Base-by-base conservation (phyloP, 2,888 invertebrate species). In the Rotaria magnacalcarata region DNA sequence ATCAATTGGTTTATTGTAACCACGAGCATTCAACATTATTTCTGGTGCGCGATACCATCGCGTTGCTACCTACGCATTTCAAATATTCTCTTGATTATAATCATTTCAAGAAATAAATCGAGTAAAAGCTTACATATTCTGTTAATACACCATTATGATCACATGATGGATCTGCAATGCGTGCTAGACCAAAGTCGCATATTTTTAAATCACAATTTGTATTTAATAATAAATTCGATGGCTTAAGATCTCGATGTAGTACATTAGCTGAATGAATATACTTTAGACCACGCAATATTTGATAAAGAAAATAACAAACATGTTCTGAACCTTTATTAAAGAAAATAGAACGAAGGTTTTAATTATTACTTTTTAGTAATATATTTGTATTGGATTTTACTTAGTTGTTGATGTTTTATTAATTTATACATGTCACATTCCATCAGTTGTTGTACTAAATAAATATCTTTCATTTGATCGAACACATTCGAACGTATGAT, bases 231-330 rank as follows among this genome's bases (percentile, higher is more conserved):
- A 99, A 93, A 93, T 99, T 99, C 91, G 96, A 97, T 87, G 99
- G 99, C 92, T 99, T 99, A 90, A 99, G 93, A 92, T 99, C 99
- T 91, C 99, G 94, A 92, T 99, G 99, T 24, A 91, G 89, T 89
- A 99, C 99, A 92, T 99, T 99, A 88, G 99, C 99, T 85, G 98
- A 99, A 92, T 99, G 99, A 90, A 99, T 99, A 92, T 99, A 99
- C 92, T 99, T 99, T 90, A 99, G 93, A 89, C 98, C 91, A 84
- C 91, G 89, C 84, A 91, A 89, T 85, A 91, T 91, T 89, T 99
- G 99, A 93, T 99, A 99, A 90, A 99, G 94, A 93, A 99, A 99
- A 93, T 99, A 99, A 92, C 99, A 99, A 92, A 99, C 96, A 92
- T 99, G 99, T 93, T 99, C 99, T 47, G 75, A 80, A n/a, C 75